phyloP scores from a whole-genome alignment of 2,888 invertebrate species.

The Ectemnius lituratus region DNA sequence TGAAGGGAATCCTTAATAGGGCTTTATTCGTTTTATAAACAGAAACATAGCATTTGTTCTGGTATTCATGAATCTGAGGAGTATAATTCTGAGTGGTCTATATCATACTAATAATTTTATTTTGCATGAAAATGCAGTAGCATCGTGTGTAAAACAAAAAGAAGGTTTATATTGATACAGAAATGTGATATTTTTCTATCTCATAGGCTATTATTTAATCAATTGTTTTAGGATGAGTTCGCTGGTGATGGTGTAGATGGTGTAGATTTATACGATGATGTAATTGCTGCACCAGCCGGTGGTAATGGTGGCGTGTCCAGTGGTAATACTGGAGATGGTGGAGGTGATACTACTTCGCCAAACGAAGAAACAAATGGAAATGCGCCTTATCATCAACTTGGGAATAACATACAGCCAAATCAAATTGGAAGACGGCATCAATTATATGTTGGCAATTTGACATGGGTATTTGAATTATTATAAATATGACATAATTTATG shows the following conservation, averaged over 20 bases:
- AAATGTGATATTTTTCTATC: too few relatives aligned
- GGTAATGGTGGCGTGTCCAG: slow-evolving; percentile 74
- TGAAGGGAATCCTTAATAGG: too few relatives aligned
- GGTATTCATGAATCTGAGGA: too few relatives aligned
- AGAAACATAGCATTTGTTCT: too few relatives aligned
- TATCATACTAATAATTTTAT: too few relatives aligned
- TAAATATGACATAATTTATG: too few relatives aligned
- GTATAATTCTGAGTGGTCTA: too few relatives aligned
- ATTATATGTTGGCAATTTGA: slow-evolving; percentile 98
- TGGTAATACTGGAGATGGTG: slow-evolving; percentile 75
- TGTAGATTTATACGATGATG: slow-evolving; percentile 97
- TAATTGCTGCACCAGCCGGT: slow-evolving; percentile 88
- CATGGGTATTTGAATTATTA: slow-evolving; percentile 86
- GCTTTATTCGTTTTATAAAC: too few relatives aligned
- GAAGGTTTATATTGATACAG: too few relatives aligned
- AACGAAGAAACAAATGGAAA: slow-evolving; percentile 87
- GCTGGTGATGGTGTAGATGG: slow-evolving; percentile 94
- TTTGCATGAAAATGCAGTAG: too few relatives aligned
- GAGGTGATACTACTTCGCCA: slow-evolving; percentile 82
- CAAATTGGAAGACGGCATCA: slow-evolving; percentile 89
- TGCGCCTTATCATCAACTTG: slow-evolving; percentile 84
- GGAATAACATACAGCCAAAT: slow-evolving; percentile 84
- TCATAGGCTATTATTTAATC: neutral
- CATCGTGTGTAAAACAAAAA: too few relatives aligned
- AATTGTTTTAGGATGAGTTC: slow-evolving; percentile 84